Evolutionary conservation across 2,797 vertebrate species (phyloP), one percentile per base, ranked within the genome.

Genomic region (Lagodon rhomboides): DNA sequence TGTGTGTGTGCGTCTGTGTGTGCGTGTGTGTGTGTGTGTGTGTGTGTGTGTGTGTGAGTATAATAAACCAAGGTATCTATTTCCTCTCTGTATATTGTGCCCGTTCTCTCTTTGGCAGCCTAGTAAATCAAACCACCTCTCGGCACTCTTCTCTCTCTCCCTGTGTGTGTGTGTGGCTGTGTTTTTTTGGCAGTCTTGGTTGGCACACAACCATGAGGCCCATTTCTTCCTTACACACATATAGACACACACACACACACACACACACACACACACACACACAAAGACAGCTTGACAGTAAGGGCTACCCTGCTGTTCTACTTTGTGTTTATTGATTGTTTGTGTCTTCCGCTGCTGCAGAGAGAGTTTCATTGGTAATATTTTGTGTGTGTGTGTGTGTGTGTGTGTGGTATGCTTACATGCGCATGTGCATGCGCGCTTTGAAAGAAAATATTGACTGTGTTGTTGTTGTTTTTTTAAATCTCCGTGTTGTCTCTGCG

Each of bases 311-410:
- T 82, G 85, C 85, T 91, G 89, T 68, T 84, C 56, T 75, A 49
- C 77, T 90, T 86, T 91, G 77, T 87, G 63, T 86, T 83, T 84
- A 88, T 87, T 86, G 87, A 91, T 87, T 88, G 83, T 80, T 74
- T 23, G 77, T 67, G 63, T 88, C 82, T 90, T 85, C 71, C 73
- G 15, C 77, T 82, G 61, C 41, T 85, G 69, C 61, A 67, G 44
- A 61, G 25, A 56, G 58, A 73, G 47, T 69, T 85, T 74, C 63
- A 82, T 56, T 74, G 1, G 30, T 68, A 46, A 79, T 63, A 27
- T 55, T 46, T 34, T 53, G 2, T 56, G 25, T 47, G 18, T 23
- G 20, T 46, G 34, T 60, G 20, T 44, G 50, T 70, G 61, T 69
- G 53, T 77, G 68, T 58, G 30, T 44, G 46, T 25, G 30, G 6